phyloP scores from a whole-genome alignment of 2,113 vertebrate species.

The Siniperca knerii region DNA sequence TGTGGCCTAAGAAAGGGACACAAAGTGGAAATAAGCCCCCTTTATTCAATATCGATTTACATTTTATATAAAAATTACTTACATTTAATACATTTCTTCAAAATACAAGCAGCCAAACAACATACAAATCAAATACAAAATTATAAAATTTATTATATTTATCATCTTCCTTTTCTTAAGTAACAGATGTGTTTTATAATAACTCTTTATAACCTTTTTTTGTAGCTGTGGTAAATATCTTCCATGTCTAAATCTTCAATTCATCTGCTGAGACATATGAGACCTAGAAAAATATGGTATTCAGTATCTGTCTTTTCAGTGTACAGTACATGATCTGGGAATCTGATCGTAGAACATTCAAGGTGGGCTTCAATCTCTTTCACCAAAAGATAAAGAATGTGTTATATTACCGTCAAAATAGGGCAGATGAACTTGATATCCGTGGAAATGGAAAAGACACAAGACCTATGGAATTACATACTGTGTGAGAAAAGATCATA shows the following conservation, averaged over 20 bases:
- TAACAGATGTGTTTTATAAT: conserved; percentile 79
- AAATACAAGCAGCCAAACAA: conserved; percentile 89
- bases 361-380: conserved; percentile 71
- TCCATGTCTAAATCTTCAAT: conserved; percentile 53
- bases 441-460: conserved; percentile 48
- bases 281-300: conserved; percentile 83
- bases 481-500: conserved; percentile 25
- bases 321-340: conserved; percentile 73
- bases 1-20: conserved; percentile 17
- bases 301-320: conserved; percentile 75
- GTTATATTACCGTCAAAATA: conserved; percentile 43
- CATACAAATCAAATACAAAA: conserved; percentile 91
- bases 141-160: conserved; percentile 88
- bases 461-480: conserved; percentile 44
- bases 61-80: conserved; percentile 88
- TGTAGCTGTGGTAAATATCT: conserved; percentile 73
- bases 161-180: conserved; percentile 78
- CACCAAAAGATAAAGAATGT: conserved; percentile 58
- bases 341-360: conserved; percentile 79
- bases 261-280: conserved; percentile 67
- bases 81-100: conserved; percentile 89
- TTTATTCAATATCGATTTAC: conserved; percentile 88
- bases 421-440: conserved; percentile 35
- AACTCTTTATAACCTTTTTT: conserved; percentile 70
- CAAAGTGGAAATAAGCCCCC: conserved; percentile 84